Percentiles rank a stretch among this genome's conserved stretches.
These are phyloP conservation scores for Mechanitis messenoides DNA, from an alignment of 2,888 invertebrate genomes.

Conservation along the genomic window DNA sequence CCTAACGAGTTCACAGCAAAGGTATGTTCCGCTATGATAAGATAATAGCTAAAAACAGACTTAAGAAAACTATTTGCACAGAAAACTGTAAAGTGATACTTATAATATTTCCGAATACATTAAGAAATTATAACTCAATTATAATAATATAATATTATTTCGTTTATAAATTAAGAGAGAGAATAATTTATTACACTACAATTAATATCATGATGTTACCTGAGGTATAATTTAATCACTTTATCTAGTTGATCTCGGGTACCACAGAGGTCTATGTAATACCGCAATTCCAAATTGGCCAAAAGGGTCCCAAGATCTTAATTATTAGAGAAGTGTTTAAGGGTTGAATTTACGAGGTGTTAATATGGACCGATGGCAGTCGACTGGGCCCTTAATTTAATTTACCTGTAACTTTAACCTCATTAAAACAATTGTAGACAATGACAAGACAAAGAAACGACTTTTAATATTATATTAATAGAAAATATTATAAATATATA, in stretches of 20 bases:
- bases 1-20: conserved; percentile 46
- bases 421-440: conserved; percentile 13
- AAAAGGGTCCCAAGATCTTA: conserved; percentile 55
- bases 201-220: too few relatives aligned
- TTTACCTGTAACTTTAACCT: conserved; percentile 56
- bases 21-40: conserved; percentile 29
- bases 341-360: conserved; percentile 72
- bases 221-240: background rate
- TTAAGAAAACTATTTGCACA: conserved; percentile 1
- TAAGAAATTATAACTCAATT: too few relatives aligned
- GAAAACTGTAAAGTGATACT: background rate
- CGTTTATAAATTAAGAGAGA: too few relatives aligned
- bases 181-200: too few relatives aligned
- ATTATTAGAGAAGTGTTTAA: conserved; percentile 73
- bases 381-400: conserved; percentile 66
- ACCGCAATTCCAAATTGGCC: conserved; percentile 54
- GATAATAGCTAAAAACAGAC: conserved; percentile 11
- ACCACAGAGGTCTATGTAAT: conserved; percentile 1
- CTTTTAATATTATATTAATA: too few relatives aligned
- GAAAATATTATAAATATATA: too few relatives aligned
- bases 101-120: background rate
- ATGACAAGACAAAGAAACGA: background rate
- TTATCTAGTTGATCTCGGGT: background rate
- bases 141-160: too few relatives aligned
- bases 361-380: conserved; percentile 64